Evolutionary conservation across 2,888 invertebrate species (phyloP), one percentile per base, ranked within the genome.

Genomic region (Synergus japonicus): DNA sequence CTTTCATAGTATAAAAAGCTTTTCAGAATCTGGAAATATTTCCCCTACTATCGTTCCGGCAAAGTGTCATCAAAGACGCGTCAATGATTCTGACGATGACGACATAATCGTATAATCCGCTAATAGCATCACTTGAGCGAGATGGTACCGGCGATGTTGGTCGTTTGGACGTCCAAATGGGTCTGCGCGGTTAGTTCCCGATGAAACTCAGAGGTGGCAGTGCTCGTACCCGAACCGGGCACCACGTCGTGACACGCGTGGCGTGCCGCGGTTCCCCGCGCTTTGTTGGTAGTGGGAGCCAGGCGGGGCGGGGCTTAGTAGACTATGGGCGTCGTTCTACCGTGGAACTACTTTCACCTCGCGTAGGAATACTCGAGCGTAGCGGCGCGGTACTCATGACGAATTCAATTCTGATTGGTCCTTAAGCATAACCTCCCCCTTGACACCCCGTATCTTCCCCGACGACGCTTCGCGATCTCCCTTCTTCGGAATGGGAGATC

Each of bases 401-500:
- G 94, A 93, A 94, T 94, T 93, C 93, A 92, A 93, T 93, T 93
- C 93, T 93, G 92, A 94, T 94, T 94, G 94, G 94, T 93, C 92
- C 93, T 92, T 90, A 91, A 92, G 92, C 92, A 92, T 89, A 90
- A 88, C 91, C 91, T 90, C 90, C 91, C 90, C 89, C 89, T 88
- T 88, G 85, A 87, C 87, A 86, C 87, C 87, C 86, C 83, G 87
- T 87, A 87, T 85, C 86, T 87, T 87, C 87, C 84, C 87, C 80
- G 79, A 81, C 82, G 77, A 66, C 76, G 77, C 81, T 83, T 81
- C 83, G 64, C 79, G 44, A 78, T 78, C 81, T 80, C 81, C 82
- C 82, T 82, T 83, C 80, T 79, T 78, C 80, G 46, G 78, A 80
- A 76, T 66, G 78, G 46, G 77, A 37, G 37, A 37, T 37, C 37